Conservation (phyloP, 2,113 vertebrate species). For the Diadophis punctatus region DNA sequence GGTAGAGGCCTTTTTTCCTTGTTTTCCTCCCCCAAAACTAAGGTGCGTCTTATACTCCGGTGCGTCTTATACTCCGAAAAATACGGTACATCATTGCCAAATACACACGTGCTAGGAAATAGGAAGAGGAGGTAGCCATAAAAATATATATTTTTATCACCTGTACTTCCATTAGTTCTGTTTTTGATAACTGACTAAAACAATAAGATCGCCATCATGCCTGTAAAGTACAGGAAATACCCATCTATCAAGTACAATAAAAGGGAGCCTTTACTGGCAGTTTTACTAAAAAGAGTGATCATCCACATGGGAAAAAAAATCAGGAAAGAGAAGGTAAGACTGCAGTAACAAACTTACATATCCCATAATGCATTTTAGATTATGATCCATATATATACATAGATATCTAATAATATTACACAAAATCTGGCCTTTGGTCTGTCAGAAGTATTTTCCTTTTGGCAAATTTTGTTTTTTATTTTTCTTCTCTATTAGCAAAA, state of each 20-base stretch:
- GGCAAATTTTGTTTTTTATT: not conserved
- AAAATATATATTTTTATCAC: not conserved
- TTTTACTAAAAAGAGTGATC: not conserved
- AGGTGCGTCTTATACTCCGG: no score
- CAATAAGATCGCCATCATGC: constrained; percentile 23
- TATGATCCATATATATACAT: not conserved
- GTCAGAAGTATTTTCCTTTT: not conserved
- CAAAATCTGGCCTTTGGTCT: not conserved
- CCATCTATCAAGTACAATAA: constrained; percentile 20
- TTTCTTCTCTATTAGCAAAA: not conserved
- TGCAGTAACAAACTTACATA: not conserved
- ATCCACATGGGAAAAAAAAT: not conserved
- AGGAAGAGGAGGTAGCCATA: not conserved
- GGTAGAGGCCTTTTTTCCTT: no score
- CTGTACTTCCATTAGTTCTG: not conserved
- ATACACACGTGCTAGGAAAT: not conserved
- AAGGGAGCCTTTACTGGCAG: constrained; percentile 6
- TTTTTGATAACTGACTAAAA: constrained; percentile 2
- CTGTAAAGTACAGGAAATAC: constrained; percentile 7
- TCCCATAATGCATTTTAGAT: not conserved
- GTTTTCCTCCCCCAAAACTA: no score
- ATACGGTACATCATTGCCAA: not conserved
- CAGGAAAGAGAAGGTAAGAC: not conserved
- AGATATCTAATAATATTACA: not conserved
- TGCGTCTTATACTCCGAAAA: no score